Conservation (phyloP, 2,113 vertebrate genomes). For the Seriola quinqueradiata region DNA sequence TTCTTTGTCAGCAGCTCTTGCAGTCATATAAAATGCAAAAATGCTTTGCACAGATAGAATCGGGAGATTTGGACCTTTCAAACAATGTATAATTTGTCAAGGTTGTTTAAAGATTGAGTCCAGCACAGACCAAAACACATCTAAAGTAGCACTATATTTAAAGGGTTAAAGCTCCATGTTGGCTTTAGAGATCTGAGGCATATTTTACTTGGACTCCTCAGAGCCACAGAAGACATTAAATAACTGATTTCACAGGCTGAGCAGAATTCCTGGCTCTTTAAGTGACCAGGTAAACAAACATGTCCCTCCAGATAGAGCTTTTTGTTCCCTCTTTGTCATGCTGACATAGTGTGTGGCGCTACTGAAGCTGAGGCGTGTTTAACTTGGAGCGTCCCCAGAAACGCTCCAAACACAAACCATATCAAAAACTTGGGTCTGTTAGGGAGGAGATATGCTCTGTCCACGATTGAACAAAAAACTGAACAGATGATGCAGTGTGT, state of each 20-base stretch:
- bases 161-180: too few species aligned
- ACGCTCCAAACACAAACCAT: not conserved
- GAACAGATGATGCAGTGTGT: not conserved
- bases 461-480: not conserved
- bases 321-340: not conserved
- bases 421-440: not conserved
- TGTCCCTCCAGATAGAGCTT: not conserved
- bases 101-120: too few species aligned
- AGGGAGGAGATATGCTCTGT: not conserved
- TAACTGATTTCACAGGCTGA: too few species aligned
- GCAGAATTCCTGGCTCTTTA: not conserved
- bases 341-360: conserved; percentile 7
- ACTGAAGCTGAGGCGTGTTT: not conserved
- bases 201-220: too few species aligned
- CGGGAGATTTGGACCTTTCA: too few species aligned
- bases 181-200: too few species aligned
- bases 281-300: not conserved
- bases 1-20: not conserved
- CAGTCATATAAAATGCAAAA: too few species aligned
- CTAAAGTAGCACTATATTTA: too few species aligned
- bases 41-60: too few species aligned
- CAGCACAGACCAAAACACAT: too few species aligned
- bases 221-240: too few species aligned
- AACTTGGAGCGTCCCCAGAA: not conserved
- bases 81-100: too few species aligned